Evolutionary conservation across 2,113 vertebrate species (phyloP).

Genomic region (Scortum barcoo): DNA sequence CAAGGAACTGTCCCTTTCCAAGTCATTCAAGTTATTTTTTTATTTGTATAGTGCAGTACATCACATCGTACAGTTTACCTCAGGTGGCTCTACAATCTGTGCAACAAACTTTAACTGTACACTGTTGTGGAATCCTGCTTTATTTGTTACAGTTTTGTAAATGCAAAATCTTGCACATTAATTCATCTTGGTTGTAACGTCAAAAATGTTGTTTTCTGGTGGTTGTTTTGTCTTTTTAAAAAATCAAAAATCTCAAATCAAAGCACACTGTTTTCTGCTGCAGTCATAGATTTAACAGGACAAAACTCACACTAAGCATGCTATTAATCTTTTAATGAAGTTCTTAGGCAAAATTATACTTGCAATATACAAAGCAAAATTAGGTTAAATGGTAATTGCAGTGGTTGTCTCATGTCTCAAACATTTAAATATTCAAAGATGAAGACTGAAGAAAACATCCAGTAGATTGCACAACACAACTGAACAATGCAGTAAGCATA

Average conservation of each 20-base stretch:
- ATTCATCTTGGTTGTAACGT: background rate
- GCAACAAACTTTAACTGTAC: background rate
- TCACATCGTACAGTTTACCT: no score
- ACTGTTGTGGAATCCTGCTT: background rate
- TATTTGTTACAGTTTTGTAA: background rate
- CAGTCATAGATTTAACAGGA: background rate
- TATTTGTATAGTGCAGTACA: no score
- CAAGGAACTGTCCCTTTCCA: background rate
- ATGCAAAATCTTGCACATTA: background rate
- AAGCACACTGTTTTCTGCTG: background rate
- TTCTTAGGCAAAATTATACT: background rate
- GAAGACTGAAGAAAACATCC: no score
- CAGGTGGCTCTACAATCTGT: no score
- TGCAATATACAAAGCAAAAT: background rate
- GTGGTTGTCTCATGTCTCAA: background rate
- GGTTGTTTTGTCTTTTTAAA: background rate
- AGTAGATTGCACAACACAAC: no score
- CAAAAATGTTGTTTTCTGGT: background rate
- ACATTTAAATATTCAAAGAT: no score
- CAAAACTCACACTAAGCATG: background rate
- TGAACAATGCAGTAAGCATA: no score
- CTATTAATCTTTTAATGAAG: constrained; percentile 17
- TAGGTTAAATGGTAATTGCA: constrained; percentile 2
- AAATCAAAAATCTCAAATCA: background rate
- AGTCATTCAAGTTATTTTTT: no score